Conservation (phyloP, 1,140 invertebrate genomes). For the Daktulosphaira vitifoliae region DNA sequence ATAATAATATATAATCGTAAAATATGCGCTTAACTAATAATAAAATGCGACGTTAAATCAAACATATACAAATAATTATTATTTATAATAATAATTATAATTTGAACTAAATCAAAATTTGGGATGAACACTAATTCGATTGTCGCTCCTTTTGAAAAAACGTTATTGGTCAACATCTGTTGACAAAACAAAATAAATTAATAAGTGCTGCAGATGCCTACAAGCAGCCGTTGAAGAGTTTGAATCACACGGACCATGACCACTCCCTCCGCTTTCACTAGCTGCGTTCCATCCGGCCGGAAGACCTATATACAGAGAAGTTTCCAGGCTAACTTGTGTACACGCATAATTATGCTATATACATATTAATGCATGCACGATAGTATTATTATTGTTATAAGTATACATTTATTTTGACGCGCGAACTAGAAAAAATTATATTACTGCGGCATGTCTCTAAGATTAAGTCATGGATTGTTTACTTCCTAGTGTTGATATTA, state of each 20-base stretch:
- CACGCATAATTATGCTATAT: constrained; percentile 14
- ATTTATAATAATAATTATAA: too few relatives aligned
- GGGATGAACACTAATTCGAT: too few relatives aligned
- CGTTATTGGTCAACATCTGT: not conserved
- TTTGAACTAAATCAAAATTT: too few relatives aligned
- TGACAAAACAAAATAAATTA: not conserved
- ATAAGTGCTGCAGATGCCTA: not conserved
- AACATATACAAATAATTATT: too few relatives aligned
- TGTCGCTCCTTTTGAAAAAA: not conserved
- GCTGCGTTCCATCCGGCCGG: constrained; percentile 31
- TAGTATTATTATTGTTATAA: not conserved
- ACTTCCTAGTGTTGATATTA: too few relatives aligned
- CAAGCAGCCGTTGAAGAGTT: constrained; percentile 10
- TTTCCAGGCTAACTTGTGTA: constrained; percentile 22
- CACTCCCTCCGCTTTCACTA: constrained; percentile 32
- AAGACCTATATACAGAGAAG: constrained; percentile 30
- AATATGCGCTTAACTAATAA: too few relatives aligned
- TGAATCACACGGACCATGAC: constrained; percentile 29
- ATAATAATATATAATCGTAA: too few relatives aligned
- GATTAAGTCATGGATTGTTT: too few relatives aligned
- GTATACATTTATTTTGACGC: not conserved
- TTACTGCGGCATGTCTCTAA: too few relatives aligned
- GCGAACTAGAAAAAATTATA: too few relatives aligned
- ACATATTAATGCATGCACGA: not conserved
- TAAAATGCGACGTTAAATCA: too few relatives aligned